Base-by-base conservation (phyloP, 37 sponge, comb jelly and placozoan species). In the Chondrosia reniformis region DNA sequence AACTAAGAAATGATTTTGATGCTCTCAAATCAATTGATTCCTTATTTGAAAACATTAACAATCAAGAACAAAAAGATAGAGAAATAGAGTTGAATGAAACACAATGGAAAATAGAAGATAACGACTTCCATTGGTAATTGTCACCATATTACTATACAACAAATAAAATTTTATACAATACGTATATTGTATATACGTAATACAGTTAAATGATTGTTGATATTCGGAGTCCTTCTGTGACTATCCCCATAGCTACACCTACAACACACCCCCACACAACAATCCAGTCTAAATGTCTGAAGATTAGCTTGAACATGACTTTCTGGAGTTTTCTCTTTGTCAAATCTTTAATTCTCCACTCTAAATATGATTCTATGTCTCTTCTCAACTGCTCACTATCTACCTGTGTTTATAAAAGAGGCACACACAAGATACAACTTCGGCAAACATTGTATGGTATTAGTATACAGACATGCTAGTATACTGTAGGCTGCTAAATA, bases 201-300 rank as follows among this genome's bases (percentile, higher is more conserved):
- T 28, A 56, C 7, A 56, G n/a, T n/a, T n/a, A n/a, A n/a, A n/a
- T n/a, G n/a, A 49, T 19, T 49, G 52, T 15, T 49, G 66, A 44
- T 33, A 82, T n/a, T 0, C 75, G 30, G 8, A 85, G 49, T 36
- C 66, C 83, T 32, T 93, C 81, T 28, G 78, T 61, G 27, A 89
- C 43, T 0, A 89, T 8, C 0, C 93, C 93, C 44, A 81, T 56
- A 22, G 86, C 15, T 19, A 46, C 75, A 21, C 93, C 93, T 62
- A 86, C 54, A 12, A 89, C 63, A 63, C 79, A 81, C n/a, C 93
- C 90, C 90, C 86, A 89, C 38, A 89, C 87, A 0, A 93, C 67
- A 10, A 89, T 58, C 86, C 91, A 88, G 54, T 79, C 84, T 42
- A 93, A 49, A 69, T 89, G 84, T 17, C 63, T 44, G 36, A 76